These are phyloP conservation scores for Aproaerema taeniolella DNA, from an alignment of 2,888 invertebrate species.

Conservation along the genomic window DNA sequence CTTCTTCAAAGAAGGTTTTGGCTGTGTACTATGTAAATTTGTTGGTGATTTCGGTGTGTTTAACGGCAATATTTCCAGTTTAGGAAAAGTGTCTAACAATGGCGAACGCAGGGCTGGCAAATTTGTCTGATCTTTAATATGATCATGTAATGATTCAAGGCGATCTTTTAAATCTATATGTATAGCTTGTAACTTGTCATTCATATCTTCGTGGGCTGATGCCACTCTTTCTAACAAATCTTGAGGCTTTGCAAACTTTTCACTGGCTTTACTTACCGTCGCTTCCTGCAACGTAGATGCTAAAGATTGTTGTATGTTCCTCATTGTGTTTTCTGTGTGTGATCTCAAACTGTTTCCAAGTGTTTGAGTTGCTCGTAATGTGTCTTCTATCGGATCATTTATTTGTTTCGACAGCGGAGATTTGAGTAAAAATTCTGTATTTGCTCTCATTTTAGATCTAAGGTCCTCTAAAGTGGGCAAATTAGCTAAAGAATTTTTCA, in stretches of 20 bases:
- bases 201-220: constrained; percentile 41
- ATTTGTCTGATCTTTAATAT: constrained; percentile 34
- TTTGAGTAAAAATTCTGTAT: constrained; percentile 27
- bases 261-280: constrained; percentile 17
- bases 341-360: constrained; percentile 29
- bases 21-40: constrained; percentile 9
- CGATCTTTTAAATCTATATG: constrained; percentile 52
- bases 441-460: constrained; percentile 23
- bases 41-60: too few species aligned
- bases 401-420: constrained; percentile 18
- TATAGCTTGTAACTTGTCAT: constrained; percentile 49
- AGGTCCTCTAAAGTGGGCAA: constrained; percentile 32
- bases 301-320: constrained; percentile 37
- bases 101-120: constrained; percentile 22
- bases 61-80: too few species aligned
- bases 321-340: constrained; percentile 39
- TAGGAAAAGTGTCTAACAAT: too few species aligned
- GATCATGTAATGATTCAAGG: constrained; percentile 40
- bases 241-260: constrained; percentile 31
- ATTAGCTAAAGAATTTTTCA: constrained; percentile 21
- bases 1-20: constrained; percentile 12
- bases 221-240: constrained; percentile 39
- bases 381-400: constrained; percentile 21
- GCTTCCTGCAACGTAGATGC: constrained; percentile 31
- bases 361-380: constrained; percentile 19